A percentile compares a stretch with the other conserved stretches of the same genome.
phyloP scores from a whole-genome alignment of 1,140 invertebrate species.

The Diorhabda elongata region DNA sequence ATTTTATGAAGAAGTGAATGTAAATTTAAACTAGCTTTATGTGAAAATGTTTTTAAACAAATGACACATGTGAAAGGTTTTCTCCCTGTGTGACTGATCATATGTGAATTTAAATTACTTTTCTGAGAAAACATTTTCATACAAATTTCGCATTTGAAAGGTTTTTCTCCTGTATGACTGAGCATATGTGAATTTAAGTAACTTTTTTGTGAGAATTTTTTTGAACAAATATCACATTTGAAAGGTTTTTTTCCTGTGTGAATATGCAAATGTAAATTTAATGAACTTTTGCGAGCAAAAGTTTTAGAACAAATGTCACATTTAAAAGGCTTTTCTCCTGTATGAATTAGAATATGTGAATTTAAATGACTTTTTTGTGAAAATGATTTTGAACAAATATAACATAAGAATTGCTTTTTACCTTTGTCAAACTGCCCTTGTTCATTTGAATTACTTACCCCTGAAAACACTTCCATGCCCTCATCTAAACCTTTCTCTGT shows the following conservation, averaged over 20 bases:
- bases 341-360: not conserved
- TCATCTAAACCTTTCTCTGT: slow-evolving; percentile 43
- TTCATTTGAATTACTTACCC: slow-evolving; percentile 52
- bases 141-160: not conserved
- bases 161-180: not conserved
- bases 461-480: slow-evolving; percentile 50
- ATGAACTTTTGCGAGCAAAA: not conserved
- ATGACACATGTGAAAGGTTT: not conserved
- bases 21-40: not conserved
- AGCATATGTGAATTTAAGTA: not conserved
- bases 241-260: not conserved
- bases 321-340: not conserved
- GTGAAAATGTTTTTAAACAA: not conserved
- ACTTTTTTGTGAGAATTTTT: not conserved
- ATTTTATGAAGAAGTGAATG: not conserved
- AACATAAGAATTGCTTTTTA: slow-evolving; percentile 51
- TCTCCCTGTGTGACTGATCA: not conserved
- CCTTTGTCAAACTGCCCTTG: slow-evolving; percentile 54
- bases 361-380: not conserved
- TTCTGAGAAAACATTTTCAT: not conserved
- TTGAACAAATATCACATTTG: not conserved
- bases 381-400: slow-evolving; percentile 51
- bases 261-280: not conserved
- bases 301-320: not conserved
- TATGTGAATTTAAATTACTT: not conserved